phyloP scores from a whole-genome alignment of 2,888 invertebrate genomes.

The Callosobruchus maculatus region DNA sequence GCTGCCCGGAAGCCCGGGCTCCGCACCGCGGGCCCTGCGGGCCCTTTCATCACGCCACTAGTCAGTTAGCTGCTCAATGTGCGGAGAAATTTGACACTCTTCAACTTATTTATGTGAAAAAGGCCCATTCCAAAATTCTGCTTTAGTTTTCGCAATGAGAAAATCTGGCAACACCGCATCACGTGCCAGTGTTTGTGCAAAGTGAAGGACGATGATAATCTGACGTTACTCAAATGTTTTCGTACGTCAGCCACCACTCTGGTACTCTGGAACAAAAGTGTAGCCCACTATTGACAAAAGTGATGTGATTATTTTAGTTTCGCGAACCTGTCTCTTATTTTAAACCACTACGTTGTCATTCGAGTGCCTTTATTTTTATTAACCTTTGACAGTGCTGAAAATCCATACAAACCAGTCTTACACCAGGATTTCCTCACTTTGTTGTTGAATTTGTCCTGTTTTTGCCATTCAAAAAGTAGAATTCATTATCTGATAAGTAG shows the following conservation, averaged over 20 bases:
- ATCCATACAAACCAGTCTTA: background rate
- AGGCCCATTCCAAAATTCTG: background rate
- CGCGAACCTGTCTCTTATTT: background rate
- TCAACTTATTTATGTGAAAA: background rate
- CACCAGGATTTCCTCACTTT: background rate
- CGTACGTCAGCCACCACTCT: constrained; percentile 11
- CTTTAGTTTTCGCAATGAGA: background rate
- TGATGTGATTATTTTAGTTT: background rate
- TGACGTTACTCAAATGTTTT: constrained; percentile 11
- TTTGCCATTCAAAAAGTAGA: background rate
- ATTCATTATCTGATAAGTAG: background rate
- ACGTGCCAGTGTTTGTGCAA: constrained; percentile 21
- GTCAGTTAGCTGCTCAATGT: too few species aligned
- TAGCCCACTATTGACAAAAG: background rate
- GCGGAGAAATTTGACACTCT: too few species aligned
- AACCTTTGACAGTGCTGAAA: background rate
- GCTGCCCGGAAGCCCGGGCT: too few species aligned
- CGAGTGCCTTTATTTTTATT: background rate
- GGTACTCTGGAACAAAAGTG: background rate
- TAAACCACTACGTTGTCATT: background rate
- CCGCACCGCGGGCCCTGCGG: too few species aligned
- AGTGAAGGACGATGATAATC: constrained; percentile 22
- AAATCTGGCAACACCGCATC: constrained; percentile 2
- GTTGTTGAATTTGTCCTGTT: background rate
- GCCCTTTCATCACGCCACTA: too few species aligned